Evolutionary conservation across 2,113 vertebrate species (phyloP).

Genomic region (Apaloderma vittatum): DNA sequence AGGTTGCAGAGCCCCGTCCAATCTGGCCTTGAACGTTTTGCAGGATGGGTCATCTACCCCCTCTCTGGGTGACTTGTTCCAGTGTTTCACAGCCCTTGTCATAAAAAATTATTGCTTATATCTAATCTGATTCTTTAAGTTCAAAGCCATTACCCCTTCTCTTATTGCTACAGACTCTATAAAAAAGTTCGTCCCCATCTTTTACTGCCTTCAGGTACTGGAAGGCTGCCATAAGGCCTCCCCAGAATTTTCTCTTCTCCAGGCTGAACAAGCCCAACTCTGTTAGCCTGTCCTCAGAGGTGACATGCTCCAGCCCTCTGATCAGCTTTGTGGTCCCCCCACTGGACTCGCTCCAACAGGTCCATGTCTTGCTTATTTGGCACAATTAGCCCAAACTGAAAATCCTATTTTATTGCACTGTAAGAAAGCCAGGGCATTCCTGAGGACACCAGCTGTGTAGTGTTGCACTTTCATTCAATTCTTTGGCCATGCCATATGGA

Average conservation of each 20-base stretch:
- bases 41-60: background rate
- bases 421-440: background rate
- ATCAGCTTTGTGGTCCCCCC: background rate
- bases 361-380: background rate
- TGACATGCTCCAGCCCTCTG: accelerated
- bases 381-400: background rate
- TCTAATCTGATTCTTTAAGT: background rate
- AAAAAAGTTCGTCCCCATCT: background rate
- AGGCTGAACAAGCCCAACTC: background rate
- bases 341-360: background rate
- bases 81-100: background rate
- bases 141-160: background rate
- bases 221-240: accelerated
- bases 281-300: accelerated
- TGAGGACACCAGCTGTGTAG: accelerated
- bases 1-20: accelerated
- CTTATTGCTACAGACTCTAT: accelerated
- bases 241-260: background rate
- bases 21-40: background rate
- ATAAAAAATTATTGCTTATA: background rate
- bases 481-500: background rate
- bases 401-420: background rate
- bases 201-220: background rate
- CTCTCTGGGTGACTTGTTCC: background rate
- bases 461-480: background rate